These are phyloP conservation scores for Diplolepis rosae DNA, from an alignment of 2,888 invertebrate genomes.

Conservation along the genomic window DNA sequence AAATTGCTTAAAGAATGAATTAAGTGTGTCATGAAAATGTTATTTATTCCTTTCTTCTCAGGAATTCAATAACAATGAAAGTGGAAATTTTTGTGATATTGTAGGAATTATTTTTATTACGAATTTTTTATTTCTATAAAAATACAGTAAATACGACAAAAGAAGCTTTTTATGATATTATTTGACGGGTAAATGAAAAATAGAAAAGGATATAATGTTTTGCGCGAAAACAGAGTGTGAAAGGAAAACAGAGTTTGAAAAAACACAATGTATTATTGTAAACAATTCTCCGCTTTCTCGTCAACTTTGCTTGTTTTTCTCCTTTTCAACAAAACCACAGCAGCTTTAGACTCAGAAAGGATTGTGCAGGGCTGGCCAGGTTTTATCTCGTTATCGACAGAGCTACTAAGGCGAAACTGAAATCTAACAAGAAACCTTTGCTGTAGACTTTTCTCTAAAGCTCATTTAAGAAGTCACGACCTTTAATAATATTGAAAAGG, in stretches of 20 bases:
- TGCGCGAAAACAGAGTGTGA: not conserved
- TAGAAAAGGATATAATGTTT: not conserved
- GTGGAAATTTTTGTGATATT: too few species aligned
- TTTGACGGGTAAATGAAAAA: not conserved
- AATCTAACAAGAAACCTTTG: constrained; percentile 51
- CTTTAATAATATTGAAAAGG: not conserved
- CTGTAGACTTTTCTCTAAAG: not conserved
- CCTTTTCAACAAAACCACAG: not conserved
- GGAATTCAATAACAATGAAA: too few species aligned
- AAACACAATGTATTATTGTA: not conserved
- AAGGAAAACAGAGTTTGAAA: not conserved
- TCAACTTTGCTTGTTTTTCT: not conserved
- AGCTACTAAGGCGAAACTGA: constrained; percentile 51
- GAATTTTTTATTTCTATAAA: too few species aligned
- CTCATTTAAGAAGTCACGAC: not conserved
- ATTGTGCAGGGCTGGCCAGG: constrained; percentile 17
- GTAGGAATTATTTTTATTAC: too few species aligned
- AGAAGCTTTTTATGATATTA: too few species aligned
- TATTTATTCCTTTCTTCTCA: too few species aligned
- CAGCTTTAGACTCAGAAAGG: not conserved
- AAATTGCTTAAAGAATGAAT: too few species aligned
- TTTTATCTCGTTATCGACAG: constrained; percentile 58
- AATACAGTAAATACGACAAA: too few species aligned
- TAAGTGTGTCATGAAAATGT: too few species aligned
- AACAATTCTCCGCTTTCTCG: not conserved